A percentile compares a stretch with the other conserved stretches of the same genome.
Conservation (phyloP, 2,888 invertebrate species). For the Limenitis arthemis region DNA sequence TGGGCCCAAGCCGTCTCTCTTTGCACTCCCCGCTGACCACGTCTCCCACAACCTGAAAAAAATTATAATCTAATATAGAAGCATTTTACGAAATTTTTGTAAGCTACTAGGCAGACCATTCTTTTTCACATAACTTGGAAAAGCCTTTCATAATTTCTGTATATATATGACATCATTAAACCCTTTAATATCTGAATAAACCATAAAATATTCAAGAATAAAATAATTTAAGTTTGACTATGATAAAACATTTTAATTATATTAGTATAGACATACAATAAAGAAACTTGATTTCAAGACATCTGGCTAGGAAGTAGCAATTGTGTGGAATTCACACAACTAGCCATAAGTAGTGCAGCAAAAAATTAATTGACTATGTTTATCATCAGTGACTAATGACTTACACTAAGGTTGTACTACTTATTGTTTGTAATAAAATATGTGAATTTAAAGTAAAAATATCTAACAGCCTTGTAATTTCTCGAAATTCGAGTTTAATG, state of each 20-base stretch:
- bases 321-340: constrained; percentile 20
- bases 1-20: constrained; percentile 87
- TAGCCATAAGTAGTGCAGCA: constrained; percentile 10
- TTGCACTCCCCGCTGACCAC: constrained; percentile 93
- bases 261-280: background rate
- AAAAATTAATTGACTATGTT: constrained; percentile 25
- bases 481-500: background rate
- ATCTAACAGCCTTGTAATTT: constrained; percentile 1
- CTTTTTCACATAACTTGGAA: no score
- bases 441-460: constrained; percentile 4
- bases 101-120: no score
- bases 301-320: constrained; percentile 13
- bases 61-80: background rate
- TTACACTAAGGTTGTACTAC: constrained; percentile 16
- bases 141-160: no score
- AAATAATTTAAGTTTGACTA: no score
- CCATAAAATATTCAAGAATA: no score
- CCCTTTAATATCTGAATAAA: no score
- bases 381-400: constrained; percentile 26
- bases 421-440: constrained; percentile 19
- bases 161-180: no score
- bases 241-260: no score
- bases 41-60: constrained; percentile 80
- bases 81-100: no score
- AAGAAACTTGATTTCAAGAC: constrained; percentile 1